A percentile compares a stretch with the other conserved stretches of the same genome.
Evolutionary conservation across 2,888 invertebrate genomes (phyloP).

Genomic region (Leptothorax acervorum): DNA sequence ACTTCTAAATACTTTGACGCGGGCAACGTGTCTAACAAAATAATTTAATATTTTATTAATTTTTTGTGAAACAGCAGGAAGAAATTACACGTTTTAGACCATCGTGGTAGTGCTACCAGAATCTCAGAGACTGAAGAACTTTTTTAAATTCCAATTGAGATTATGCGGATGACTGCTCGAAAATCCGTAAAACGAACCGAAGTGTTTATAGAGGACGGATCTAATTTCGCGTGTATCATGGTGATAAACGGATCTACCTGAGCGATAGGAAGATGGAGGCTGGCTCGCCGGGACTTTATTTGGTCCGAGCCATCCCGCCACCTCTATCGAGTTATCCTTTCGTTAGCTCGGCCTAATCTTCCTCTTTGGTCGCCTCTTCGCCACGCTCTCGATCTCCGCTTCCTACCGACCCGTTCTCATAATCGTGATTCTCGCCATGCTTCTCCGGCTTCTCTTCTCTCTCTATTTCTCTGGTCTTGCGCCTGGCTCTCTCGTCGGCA

Average conservation of each 20-base stretch:
- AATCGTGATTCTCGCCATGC: background rate
- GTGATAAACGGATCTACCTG: conserved; percentile 71
- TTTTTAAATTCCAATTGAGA: conserved; percentile 33
- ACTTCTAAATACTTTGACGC: background rate
- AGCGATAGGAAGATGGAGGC: conserved; percentile 33
- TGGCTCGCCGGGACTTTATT: conserved; percentile 37
- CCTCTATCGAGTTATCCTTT: conserved; percentile 61
- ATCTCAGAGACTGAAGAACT: background rate
- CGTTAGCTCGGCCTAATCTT: conserved; percentile 63
- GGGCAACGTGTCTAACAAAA: background rate
- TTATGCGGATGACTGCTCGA: conserved; percentile 54
- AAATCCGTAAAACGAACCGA: conserved; percentile 70
- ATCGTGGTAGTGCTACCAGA: background rate
- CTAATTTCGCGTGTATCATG: conserved; percentile 72
- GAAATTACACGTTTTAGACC: background rate
- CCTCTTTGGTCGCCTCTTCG: conserved; percentile 30
- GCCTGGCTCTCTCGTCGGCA: conserved; percentile 25
- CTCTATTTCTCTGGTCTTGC: conserved; percentile 7
- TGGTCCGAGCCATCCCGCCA: conserved; percentile 54
- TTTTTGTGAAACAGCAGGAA: background rate
- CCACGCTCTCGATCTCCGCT: conserved; percentile 12
- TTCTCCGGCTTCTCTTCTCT: background rate
- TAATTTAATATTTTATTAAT: background rate
- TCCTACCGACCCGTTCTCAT: background rate
- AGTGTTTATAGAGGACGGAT: conserved; percentile 76